A percentile compares a stretch with the other conserved stretches of the same genome.
Conservation (phyloP, 2,888 invertebrate species). For the Athrips mouffetella region DNA sequence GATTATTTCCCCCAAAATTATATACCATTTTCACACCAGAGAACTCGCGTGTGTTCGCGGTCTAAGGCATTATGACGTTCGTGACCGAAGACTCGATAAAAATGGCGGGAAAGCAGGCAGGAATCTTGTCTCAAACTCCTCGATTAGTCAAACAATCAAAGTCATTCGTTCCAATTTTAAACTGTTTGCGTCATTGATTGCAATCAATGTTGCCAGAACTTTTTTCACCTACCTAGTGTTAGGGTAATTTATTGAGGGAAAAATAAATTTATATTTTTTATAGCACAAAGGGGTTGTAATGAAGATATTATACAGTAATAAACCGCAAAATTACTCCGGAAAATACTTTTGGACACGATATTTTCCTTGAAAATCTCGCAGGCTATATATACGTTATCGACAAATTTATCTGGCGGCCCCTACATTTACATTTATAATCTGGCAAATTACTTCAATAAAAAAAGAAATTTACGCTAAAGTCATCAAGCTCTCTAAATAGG, state of each 20-base stretch:
- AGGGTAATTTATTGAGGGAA: constrained; percentile 9
- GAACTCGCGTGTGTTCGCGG: constrained; percentile 50
- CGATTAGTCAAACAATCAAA: constrained; percentile 1
- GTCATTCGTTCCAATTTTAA: not conserved
- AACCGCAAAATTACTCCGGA: constrained; percentile 35
- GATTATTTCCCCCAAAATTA: constrained; percentile 77
- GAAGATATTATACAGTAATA: constrained; percentile 38
- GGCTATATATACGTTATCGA: constrained; percentile 42
- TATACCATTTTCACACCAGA: constrained; percentile 76
- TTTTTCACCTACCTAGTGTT: not conserved
- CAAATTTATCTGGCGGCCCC: constrained; percentile 39
- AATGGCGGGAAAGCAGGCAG: constrained; percentile 35
- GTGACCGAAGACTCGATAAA: constrained; percentile 59
- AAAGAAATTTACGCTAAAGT: constrained; percentile 50
- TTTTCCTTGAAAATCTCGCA: constrained; percentile 28
- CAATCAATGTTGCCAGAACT: not conserved
- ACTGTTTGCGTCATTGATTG: not conserved
- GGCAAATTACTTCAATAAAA: constrained; percentile 56
- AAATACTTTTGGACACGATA: constrained; percentile 35
- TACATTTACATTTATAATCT: constrained; percentile 55
- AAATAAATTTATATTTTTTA: constrained; percentile 11
- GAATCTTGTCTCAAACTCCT: constrained; percentile 35
- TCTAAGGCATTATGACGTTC: constrained; percentile 53
- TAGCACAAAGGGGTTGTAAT: constrained; percentile 29
- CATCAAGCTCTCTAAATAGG: not conserved